Conservation (phyloP, 2,113 vertebrate genomes). For the Seriola rivoliana region DNA sequence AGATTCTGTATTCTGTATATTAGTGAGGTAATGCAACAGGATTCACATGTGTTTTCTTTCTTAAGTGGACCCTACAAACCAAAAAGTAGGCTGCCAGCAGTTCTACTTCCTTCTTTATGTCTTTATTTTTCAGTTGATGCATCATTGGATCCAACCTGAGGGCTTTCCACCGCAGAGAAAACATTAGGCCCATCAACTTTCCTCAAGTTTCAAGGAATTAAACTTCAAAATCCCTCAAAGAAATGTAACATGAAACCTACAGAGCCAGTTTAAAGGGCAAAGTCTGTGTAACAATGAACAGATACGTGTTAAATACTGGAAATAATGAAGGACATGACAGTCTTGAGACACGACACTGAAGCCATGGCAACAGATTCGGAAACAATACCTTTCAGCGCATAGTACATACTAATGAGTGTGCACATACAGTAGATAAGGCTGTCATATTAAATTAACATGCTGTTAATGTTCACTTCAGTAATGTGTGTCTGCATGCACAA, state of each 20-base stretch:
- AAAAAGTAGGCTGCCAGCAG: background rate
- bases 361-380: constrained; percentile 25
- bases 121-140: background rate
- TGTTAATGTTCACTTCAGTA: background rate
- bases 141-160: background rate
- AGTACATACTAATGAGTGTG: background rate
- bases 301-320: constrained; percentile 11
- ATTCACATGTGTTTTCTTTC: background rate
- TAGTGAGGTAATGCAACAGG: background rate
- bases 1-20: background rate
- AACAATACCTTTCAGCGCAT: background rate
- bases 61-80: background rate
- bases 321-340: constrained; percentile 6
- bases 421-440: constrained; percentile 4
- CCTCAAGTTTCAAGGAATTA: background rate
- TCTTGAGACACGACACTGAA: background rate
- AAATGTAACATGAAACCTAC: background rate
- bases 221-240: background rate
- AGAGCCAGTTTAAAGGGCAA: background rate
- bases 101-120: background rate
- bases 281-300: background rate
- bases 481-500: background rate
- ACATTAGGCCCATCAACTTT: background rate
- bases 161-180: background rate
- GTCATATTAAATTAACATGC: constrained; percentile 21